phyloP scores from a whole-genome alignment of 2,888 invertebrate genomes.

The Trachelus tabidus region DNA sequence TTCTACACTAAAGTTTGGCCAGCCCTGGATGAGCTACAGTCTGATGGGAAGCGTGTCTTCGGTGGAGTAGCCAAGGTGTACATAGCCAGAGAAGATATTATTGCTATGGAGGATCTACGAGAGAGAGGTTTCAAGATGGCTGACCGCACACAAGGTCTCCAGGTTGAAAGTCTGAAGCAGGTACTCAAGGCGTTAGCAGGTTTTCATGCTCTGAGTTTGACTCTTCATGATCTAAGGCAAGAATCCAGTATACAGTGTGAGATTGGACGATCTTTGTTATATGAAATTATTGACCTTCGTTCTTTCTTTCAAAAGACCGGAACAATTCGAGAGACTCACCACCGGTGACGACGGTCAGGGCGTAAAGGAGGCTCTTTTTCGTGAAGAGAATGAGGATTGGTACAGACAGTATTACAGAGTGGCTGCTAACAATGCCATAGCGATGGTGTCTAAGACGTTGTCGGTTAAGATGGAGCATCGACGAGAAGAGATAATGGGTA shows the following conservation, averaged over 20 bases:
- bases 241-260: background rate
- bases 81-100: conserved; percentile 63
- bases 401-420: conserved; percentile 77
- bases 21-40: conserved; percentile 72
- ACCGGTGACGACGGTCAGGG: conserved; percentile 47
- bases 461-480: conserved; percentile 58
- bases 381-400: conserved; percentile 75
- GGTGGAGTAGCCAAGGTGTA: conserved; percentile 58
- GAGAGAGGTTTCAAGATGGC: conserved; percentile 64
- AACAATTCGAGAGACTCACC: conserved; percentile 54
- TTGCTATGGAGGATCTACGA: conserved; percentile 67
- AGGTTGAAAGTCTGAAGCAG: conserved; percentile 57
- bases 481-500: conserved; percentile 70
- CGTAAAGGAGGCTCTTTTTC: conserved; percentile 71
- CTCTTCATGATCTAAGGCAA: conserved; percentile 60
- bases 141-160: conserved; percentile 62
- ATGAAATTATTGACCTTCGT: background rate
- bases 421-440: conserved; percentile 74
- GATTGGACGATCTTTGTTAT: background rate
- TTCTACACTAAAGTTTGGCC: conserved; percentile 80
- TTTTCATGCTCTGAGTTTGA: conserved; percentile 67
- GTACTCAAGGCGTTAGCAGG: conserved; percentile 66
- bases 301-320: conserved; percentile 46
- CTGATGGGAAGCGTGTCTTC: conserved; percentile 45
- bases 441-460: conserved; percentile 70